Base-by-base conservation (phyloP, 1,140 invertebrate species). In the Megathymus violae region DNA sequence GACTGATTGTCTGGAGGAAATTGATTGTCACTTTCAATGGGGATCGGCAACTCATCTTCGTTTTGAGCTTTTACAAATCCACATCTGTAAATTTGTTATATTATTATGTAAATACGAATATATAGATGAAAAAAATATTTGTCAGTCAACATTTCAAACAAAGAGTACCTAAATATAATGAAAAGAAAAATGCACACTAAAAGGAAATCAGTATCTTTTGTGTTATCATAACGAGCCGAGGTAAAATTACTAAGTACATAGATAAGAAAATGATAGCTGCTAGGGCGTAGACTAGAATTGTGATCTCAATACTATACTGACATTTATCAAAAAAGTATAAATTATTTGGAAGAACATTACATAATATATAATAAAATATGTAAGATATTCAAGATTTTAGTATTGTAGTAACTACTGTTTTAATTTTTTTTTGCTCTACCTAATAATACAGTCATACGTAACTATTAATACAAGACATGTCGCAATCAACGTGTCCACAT, bases 241-340 rank as follows among this genome's bases (percentile, higher is more conserved):
- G 87, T 78, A 84, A 80, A 82, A 78, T 80, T 80, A 67, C 75
- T 82, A 81, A 83, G 82, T 81, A 77, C 63, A 66, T 13, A 78
- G 83, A 88, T 87, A 89, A 89, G 80, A 81, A 75, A 67, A 60
- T 75, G 87, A 89, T 89, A 88, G 76, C 74, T 77, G 71, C 66
- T 83, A 83, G 85, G 81, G 81, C 82, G 78, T 77, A 74, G 27
- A 76, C 69, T 69, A 40, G 41, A 9, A 36, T 34, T 60, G 27
- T 47, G 27, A 47, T 59, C 43, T 59, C 31, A 46, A 60, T 27
- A 61, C 16, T n/a, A n/a, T 27, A 46, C 19, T 19, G 36, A 25
- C 13, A 56, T 40, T 16, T 43, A 56, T 56, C 40, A 40, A 43
- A 51, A 51, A 51, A 14, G 9, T 13, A 25, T 51, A 51, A 51